Percentiles rank a stretch among this genome's conserved stretches.
phyloP scores from a whole-genome alignment of 1,140 invertebrate species.

The Drosophila takahashii region DNA sequence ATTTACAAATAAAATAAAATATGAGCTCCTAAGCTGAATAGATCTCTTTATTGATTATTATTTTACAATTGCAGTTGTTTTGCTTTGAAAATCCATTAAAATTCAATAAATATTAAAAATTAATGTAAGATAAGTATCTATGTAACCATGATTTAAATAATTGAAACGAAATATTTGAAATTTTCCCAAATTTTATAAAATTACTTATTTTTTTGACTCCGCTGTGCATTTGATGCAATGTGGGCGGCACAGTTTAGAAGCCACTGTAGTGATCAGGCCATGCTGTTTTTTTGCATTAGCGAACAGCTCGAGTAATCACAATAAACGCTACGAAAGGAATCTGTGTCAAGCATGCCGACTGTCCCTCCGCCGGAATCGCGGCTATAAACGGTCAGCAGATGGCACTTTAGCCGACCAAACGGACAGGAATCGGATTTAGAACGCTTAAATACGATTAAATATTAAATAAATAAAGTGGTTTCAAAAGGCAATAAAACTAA shows the following conservation, averaged over 20 bases:
- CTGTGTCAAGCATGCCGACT: slow-evolving; percentile 60
- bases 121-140: no score
- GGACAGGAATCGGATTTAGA: not conserved
- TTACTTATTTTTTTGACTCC: not conserved
- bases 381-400: slow-evolving; percentile 14
- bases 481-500: no score
- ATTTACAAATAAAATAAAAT: no score
- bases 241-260: slow-evolving; percentile 61
- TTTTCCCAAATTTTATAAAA: not conserved
- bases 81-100: no score
- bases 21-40: no score
- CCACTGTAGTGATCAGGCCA: slow-evolving; percentile 24
- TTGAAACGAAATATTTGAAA: no score
- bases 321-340: slow-evolving; percentile 61
- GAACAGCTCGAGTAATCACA: slow-evolving; percentile 34
- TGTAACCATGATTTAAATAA: no score
- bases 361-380: slow-evolving; percentile 4
- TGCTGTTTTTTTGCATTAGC: slow-evolving; percentile 35
- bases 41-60: no score
- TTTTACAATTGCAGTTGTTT: no score
- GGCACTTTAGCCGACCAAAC: not conserved
- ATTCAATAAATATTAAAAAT: no score
- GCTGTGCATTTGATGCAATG: slow-evolving; percentile 1
- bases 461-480: no score
- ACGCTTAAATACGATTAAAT: not conserved